Evolutionary conservation across 2,888 invertebrate species (phyloP), one percentile per base, ranked within the genome.

Genomic region (Cartodere bifasciata): DNA sequence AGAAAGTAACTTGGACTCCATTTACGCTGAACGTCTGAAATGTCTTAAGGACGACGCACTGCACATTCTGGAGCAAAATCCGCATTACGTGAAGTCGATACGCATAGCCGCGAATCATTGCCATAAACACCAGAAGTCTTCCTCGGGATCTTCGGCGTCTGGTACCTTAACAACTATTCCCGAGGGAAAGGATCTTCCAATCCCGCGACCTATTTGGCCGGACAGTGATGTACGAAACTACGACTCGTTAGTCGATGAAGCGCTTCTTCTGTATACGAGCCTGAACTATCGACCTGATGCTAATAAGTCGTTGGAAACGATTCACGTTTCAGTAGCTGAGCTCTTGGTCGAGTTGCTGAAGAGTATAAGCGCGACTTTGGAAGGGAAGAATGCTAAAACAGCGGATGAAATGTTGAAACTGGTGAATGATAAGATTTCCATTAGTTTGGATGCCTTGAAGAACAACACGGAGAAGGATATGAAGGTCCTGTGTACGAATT

Each of bases 151-250:
- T 7, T 45, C 51, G 3, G 41, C 38, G n/a, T 46, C 44, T 11
- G 56, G 57, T 3, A 58, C 57, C 3, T 49, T 63, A 14, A 58
- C 52, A n/a, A 59, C 63, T 5, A 64, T 64, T 24, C 63, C 61
- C 2, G 64, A 64, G 48, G 64, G 62, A n/a, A 46, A 51, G 34
- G 62, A 62, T 44, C 47, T 52, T 28, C 50, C 53, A 3, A 52
- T 63, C 16, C 62, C 63, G 3, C 52, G 56, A 36, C 61, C 62
- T 3, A 56, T 63, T 14, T 63, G 63, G 63, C 62, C 62, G 4
- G 45, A 49, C 37, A 35, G 40, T 20, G 43, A 41, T 23, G 40
- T 42, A 24, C 39, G 32, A 13, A 41, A 46, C 16, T 55, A 56
- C 39, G 58, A 60, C 44, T 56, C 58, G 1, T 35, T 60, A 16